Percentiles rank a stretch among this genome's conserved stretches.
phyloP scores from a whole-genome alignment of 2,113 vertebrate genomes.

The Anguilla rostrata region DNA sequence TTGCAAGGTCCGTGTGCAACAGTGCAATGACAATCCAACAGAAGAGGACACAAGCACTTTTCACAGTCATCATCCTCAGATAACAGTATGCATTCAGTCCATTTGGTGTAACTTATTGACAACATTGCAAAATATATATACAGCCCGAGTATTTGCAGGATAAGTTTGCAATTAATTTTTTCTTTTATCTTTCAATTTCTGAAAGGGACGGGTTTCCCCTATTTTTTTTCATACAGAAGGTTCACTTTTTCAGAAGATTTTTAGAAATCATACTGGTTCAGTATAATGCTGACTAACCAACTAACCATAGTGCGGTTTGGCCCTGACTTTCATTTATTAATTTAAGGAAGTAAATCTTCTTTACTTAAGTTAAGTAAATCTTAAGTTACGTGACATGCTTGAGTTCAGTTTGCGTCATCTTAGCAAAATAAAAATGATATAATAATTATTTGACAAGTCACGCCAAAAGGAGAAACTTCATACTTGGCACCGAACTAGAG shows the following conservation, averaged over 20 bases:
- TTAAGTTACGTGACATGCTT: background rate
- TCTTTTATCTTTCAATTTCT: background rate
- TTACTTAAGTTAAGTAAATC: background rate
- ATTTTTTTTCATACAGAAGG: background rate
- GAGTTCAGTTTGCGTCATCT: background rate
- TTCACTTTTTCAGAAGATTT: background rate
- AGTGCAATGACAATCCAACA: background rate
- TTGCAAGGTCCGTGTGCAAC: background rate
- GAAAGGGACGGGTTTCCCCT: background rate
- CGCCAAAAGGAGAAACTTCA: background rate
- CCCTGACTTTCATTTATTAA: background rate
- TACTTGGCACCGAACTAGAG: background rate
- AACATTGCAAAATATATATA: background rate
- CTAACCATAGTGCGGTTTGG: background rate
- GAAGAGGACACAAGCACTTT: background rate
- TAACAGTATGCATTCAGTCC: background rate
- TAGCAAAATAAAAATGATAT: background rate
- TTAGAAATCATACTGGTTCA: background rate
- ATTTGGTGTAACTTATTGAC: background rate
- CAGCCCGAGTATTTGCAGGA: background rate
- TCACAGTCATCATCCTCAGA: background rate
- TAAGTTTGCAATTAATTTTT: background rate
- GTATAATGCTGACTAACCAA: background rate
- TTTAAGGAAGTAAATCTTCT: background rate
- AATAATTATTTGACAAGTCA: background rate